phyloP scores from a whole-genome alignment of 2,113 vertebrate genomes.

The Hippocampus barbouri region DNA sequence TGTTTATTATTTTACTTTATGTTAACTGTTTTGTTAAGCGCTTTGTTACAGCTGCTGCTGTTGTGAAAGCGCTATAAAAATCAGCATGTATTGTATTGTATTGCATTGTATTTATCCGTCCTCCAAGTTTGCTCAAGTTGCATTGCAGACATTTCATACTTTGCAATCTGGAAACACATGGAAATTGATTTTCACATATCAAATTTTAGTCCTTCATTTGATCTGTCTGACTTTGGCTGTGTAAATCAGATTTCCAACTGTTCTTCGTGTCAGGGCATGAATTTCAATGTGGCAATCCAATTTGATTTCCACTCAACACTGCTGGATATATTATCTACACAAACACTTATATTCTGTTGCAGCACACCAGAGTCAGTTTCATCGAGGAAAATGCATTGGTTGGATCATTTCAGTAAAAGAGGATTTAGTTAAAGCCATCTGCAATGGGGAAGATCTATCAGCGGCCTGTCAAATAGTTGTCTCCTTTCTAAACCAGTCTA shows the following conservation, averaged over 20 bases:
- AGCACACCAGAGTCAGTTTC: background rate
- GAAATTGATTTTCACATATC: conserved; percentile 30
- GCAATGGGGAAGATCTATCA: conserved; percentile 4
- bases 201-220: conserved; percentile 27
- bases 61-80: too few species aligned
- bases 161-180: conserved; percentile 13
- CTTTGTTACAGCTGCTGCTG: too few species aligned
- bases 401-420: conserved; percentile 8
- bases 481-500: conserved; percentile 1
- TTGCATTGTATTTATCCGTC: too few species aligned
- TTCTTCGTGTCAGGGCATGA: conserved; percentile 10
- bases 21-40: too few species aligned
- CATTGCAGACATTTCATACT: conserved; percentile 16
- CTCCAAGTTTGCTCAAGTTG: background rate
- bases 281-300: conserved; percentile 17
- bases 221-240: conserved; percentile 23
- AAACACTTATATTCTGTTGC: conserved; percentile 3
- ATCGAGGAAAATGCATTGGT: background rate
- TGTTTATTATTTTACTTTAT: too few species aligned
- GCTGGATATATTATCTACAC: background rate
- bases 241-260: conserved; percentile 40
- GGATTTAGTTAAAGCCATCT: background rate
- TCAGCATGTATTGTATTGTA: too few species aligned
- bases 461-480: conserved; percentile 12
- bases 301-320: conserved; percentile 17